These are phyloP conservation scores for Herminia tarsipennalis DNA, from an alignment of 2,888 invertebrate species.

Conservation along the genomic window DNA sequence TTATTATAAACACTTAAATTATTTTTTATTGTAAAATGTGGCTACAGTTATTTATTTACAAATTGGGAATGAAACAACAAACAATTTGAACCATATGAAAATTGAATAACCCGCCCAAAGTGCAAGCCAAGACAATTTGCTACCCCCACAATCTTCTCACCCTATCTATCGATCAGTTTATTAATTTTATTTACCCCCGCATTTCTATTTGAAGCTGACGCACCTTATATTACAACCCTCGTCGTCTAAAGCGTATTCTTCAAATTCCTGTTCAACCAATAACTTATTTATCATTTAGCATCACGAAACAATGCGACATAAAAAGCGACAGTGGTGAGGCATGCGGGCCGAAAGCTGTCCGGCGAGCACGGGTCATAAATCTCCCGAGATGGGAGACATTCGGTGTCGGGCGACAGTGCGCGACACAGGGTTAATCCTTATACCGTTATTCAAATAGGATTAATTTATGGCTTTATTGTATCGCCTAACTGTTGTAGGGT, in stretches of 20 bases:
- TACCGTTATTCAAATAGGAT: slow-evolving; percentile 42
- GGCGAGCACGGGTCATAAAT: slow-evolving; percentile 14
- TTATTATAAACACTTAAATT: too few species aligned
- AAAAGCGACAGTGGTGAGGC: slow-evolving; percentile 33
- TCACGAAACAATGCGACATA: slow-evolving; percentile 37
- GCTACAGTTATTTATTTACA: too few species aligned
- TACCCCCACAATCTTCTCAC: too few species aligned
- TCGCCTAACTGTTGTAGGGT: slow-evolving; percentile 15
- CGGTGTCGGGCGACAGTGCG: slow-evolving; percentile 22
- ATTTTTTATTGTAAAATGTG: too few species aligned
- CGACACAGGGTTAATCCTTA: slow-evolving; percentile 38
- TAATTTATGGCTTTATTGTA: slow-evolving; percentile 20
- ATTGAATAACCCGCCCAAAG: too few species aligned
- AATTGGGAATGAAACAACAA: too few species aligned
- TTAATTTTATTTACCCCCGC: not conserved
- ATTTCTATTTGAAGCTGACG: not conserved
- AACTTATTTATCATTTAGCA: slow-evolving; percentile 28
- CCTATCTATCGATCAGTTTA: too few species aligned
- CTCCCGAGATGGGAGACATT: slow-evolving; percentile 7
- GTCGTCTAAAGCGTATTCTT: slow-evolving; percentile 1
- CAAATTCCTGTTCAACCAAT: slow-evolving; percentile 13
- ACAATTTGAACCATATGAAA: too few species aligned
- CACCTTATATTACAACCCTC: not conserved
- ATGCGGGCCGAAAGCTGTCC: slow-evolving; percentile 28
- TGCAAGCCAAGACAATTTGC: too few species aligned